Evolutionary conservation across 2,113 vertebrate species (phyloP).

Genomic region (Corydoras sp.): DNA sequence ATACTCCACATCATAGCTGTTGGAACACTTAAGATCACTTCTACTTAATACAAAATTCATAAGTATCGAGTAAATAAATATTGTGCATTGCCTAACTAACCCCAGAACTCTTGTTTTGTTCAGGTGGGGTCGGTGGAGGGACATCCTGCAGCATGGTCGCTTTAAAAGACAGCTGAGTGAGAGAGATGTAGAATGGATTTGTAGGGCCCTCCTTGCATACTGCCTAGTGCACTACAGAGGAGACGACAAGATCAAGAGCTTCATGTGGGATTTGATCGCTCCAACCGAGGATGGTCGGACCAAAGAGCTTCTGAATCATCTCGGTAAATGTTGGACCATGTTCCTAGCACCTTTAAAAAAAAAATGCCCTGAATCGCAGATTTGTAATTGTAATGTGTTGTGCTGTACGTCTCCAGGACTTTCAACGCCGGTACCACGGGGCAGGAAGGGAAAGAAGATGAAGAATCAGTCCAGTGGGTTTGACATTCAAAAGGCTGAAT

Average conservation of each 20-base stretch:
- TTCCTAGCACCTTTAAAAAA: too few relatives aligned
- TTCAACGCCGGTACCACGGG: conserved; percentile 93
- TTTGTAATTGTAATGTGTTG: too few relatives aligned
- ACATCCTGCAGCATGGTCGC: conserved; percentile 91
- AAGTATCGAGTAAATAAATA: too few relatives aligned
- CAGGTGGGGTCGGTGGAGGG: conserved; percentile 97
- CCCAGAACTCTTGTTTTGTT: not conserved
- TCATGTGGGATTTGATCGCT: conserved; percentile 98
- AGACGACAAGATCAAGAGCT: conserved; percentile 97
- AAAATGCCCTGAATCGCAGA: too few relatives aligned
- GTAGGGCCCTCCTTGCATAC: conserved; percentile 86
- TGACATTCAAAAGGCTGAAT: conserved; percentile 97
- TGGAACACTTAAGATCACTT: too few relatives aligned
- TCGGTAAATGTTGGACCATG: conserved; percentile 61
- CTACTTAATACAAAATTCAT: too few relatives aligned
- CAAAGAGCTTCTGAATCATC: conserved; percentile 90
- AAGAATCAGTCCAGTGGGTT: conserved; percentile 93
- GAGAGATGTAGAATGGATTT: conserved; percentile 93
- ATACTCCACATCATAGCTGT: too few relatives aligned
- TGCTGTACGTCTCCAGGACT: conserved; percentile 69
- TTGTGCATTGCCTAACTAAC: too few relatives aligned
- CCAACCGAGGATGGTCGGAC: conserved; percentile 89
- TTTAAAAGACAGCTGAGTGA: conserved; percentile 94
- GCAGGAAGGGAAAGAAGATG: conserved; percentile 96
- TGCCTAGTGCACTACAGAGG: conserved; percentile 95